These are phyloP conservation scores for Neuroscelio doddi DNA, from an alignment of 2,888 invertebrate genomes.

Conservation along the genomic window DNA sequence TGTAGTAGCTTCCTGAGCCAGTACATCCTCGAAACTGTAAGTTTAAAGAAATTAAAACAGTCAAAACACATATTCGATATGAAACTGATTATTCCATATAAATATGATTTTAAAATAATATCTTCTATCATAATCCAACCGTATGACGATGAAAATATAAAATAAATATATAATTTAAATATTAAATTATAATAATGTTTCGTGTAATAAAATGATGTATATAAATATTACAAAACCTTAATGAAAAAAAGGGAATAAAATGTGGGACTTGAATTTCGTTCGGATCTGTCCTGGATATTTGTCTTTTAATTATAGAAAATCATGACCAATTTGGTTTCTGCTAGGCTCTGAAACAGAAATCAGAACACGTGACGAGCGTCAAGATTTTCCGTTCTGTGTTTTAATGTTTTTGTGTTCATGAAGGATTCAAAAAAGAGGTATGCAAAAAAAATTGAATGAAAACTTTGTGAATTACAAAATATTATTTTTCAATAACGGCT, in stretches of 20 bases:
- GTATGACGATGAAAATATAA: not conserved
- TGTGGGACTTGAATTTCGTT: not conserved
- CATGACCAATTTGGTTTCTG: conserved; percentile 66
- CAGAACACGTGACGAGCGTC: conserved; percentile 68
- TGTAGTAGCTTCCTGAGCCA: conserved; percentile 67
- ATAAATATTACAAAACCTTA: conserved; percentile 6
- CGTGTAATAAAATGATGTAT: too few relatives aligned
- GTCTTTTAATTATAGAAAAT: conserved; percentile 44
- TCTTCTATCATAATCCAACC: conserved; percentile 3
- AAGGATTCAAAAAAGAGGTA: conserved; percentile 5
- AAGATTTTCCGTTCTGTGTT: conserved; percentile 50
- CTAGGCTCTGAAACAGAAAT: conserved; percentile 72
- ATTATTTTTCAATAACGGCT: conserved; percentile 62
- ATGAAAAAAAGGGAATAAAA: conserved; percentile 6
- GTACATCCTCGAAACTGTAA: conserved; percentile 70
- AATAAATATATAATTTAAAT: too few relatives aligned
- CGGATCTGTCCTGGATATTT: conserved; percentile 8
- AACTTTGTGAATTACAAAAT: conserved; percentile 34
- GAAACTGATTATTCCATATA: conserved; percentile 5
- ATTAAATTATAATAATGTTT: too few relatives aligned
- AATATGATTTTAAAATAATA: not conserved
- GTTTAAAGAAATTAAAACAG: conserved; percentile 72
- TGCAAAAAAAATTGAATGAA: conserved; percentile 29
- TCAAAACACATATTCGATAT: conserved; percentile 56
- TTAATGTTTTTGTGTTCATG: conserved; percentile 48